Conservation (phyloP, 2,888 invertebrate genomes). For the Troides oblongomaculatus region DNA sequence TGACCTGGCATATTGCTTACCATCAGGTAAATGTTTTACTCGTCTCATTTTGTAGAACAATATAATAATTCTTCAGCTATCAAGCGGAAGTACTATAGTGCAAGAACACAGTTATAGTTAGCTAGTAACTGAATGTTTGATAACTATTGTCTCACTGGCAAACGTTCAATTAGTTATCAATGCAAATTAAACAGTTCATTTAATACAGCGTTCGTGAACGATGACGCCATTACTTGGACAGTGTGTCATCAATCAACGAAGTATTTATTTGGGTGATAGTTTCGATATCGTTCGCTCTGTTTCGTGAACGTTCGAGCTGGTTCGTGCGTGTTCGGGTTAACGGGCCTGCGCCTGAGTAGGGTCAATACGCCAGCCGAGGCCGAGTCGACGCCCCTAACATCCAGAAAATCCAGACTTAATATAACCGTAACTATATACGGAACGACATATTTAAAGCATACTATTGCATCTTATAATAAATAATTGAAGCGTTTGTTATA, state of each 20-base stretch:
- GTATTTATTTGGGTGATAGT: slow-evolving; percentile 38
- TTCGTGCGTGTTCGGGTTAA: slow-evolving; percentile 52
- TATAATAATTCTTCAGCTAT: too few relatives aligned
- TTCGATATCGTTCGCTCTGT: slow-evolving; percentile 37
- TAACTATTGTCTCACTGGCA: background rate
- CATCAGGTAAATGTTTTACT: too few relatives aligned
- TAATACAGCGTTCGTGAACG: slow-evolving; percentile 17
- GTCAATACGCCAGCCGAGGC: slow-evolving; percentile 69
- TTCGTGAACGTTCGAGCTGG: slow-evolving; percentile 43
- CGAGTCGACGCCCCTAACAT: slow-evolving; percentile 55
- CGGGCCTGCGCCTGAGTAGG: slow-evolving; percentile 59
- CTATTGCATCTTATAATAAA: background rate
- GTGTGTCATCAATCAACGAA: slow-evolving; percentile 24
- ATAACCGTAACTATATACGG: background rate
- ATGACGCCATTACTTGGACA: slow-evolving; percentile 41
- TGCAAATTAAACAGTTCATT: slow-evolving; percentile 9
- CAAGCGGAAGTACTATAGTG: too few relatives aligned
- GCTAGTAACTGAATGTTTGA: background rate
- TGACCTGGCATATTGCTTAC: too few relatives aligned
- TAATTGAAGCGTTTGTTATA: too few relatives aligned
- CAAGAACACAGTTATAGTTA: too few relatives aligned
- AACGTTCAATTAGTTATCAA: slow-evolving; percentile 20
- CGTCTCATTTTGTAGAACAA: too few relatives aligned
- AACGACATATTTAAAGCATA: background rate
- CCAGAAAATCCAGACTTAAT: slow-evolving; percentile 25